Evolutionary conservation across 2,797 vertebrate genomes (phyloP), one percentile per base, ranked within the genome.

Genomic region (Merluccius polli): DNA sequence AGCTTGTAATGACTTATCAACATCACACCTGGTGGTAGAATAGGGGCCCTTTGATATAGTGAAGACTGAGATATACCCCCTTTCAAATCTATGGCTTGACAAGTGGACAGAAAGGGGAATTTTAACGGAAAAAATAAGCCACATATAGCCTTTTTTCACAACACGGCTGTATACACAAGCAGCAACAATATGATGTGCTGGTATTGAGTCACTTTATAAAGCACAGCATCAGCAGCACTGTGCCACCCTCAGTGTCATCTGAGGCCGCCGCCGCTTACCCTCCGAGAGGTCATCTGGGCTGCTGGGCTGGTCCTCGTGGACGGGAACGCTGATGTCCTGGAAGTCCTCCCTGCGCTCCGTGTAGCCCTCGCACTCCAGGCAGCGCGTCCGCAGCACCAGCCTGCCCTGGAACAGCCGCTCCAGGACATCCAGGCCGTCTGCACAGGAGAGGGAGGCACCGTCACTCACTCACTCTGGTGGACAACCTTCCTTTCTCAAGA

Each of bases 321-420:
- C 97, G 0, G 98, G 98, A 59, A 99, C 96, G 0, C 97, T 98
- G 91, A 99, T 98, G 90, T 99, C 96, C 89, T 98, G 97, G 78
- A 99, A 99, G 85, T 98, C 96, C 87, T 99, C 97, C 82, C 95
- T 94, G 84, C 98, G 93, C 82, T 99, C 97, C 0, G 97, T 98
- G 90, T 95, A 97, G 90, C 95, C 95, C 89, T 99, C 98, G 3
- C 98, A 99, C 89, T 99, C 97, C 89, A 99, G 90, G 77, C 98
- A 99, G 65, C 97, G 95, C 1, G 97, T 99, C 85, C 96, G 93
- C 84, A 99, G 89, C 44, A 99, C 96, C 81, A 99, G 91, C 78
- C 95, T 94, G 77, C 98, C 98, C 90, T 98, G 97, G 93, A 99
- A 99, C 89, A 99, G 87, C 81, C 89, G 94, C 91, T 98, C 96